A percentile compares a stretch with the other conserved stretches of the same genome.
Conservation (phyloP, 2,888 invertebrate species). For the Andrena praecox region DNA sequence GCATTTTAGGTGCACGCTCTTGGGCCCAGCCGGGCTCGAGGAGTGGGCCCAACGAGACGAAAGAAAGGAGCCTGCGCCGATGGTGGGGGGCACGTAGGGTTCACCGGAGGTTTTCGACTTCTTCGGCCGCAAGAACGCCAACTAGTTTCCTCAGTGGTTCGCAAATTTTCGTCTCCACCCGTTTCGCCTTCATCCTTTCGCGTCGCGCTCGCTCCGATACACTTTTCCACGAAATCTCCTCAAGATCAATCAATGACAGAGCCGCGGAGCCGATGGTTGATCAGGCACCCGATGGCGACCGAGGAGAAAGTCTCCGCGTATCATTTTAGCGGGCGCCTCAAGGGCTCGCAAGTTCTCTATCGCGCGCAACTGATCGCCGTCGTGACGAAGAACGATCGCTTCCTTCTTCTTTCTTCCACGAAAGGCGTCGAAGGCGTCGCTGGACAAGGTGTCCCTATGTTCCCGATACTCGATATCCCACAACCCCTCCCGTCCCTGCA, state of each 20-base stretch:
- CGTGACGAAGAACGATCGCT: not conserved
- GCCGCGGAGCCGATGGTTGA: too few species aligned
- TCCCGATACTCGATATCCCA: constrained; percentile 34
- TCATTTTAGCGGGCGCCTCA: not conserved
- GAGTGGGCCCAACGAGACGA: constrained; percentile 76
- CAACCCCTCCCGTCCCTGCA: constrained; percentile 16
- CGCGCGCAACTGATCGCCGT: too few species aligned
- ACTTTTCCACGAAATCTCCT: too few species aligned
- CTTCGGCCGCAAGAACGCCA: constrained; percentile 79
- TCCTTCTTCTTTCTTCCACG: not conserved
- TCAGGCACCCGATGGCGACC: not conserved
- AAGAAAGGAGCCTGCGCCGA: constrained; percentile 71
- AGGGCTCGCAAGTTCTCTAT: not conserved
- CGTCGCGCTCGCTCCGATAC: not conserved
- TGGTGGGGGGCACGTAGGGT: constrained; percentile 85
- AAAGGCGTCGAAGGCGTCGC: constrained; percentile 1
- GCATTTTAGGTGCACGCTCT: constrained; percentile 82
- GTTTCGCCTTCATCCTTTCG: not conserved
- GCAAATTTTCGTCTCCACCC: constrained; percentile 76
- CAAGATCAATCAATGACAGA: too few species aligned
- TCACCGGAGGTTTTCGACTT: constrained; percentile 85
- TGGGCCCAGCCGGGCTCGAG: constrained; percentile 59
- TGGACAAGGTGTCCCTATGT: constrained; percentile 28
- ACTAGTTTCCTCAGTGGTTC: constrained; percentile 84
- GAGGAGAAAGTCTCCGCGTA: not conserved